A percentile compares a stretch with the other conserved stretches of the same genome.
Evolutionary conservation across 2,888 invertebrate genomes (phyloP).

Genomic region (Amphipyra berbera): DNA sequence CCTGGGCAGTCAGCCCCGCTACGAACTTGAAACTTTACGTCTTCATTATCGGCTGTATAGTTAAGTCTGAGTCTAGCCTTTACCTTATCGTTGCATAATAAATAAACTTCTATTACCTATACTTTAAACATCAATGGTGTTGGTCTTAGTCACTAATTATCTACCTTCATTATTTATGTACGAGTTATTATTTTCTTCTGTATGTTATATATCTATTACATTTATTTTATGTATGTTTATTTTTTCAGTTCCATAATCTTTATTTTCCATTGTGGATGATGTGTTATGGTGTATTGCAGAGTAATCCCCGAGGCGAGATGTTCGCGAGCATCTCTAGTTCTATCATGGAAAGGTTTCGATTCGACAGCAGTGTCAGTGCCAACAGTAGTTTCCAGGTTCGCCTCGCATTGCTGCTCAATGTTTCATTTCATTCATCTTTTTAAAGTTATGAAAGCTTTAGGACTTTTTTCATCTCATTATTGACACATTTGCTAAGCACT

Average conservation of each 20-base stretch:
- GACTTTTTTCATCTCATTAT: conserved; percentile 47
- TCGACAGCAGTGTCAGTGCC: conserved; percentile 93
- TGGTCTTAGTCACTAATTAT: background rate
- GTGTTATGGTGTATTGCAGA: conserved; percentile 89
- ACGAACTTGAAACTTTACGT: no score
- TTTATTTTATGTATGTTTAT: conserved; percentile 67
- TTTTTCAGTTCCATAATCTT: conserved; percentile 72
- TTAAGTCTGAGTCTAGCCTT: no score
- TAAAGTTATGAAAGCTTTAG: conserved; percentile 41
- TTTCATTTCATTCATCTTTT: conserved; percentile 67
- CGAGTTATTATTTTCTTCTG: conserved; percentile 17
- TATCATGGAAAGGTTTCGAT: conserved; percentile 94
- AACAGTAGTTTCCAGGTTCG: conserved; percentile 94
- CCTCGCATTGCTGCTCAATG: conserved; percentile 81
- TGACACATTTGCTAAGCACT: conserved; percentile 56
- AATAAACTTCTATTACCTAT: background rate
- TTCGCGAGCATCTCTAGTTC: conserved; percentile 95
- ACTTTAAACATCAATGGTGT: background rate
- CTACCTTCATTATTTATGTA: conserved; percentile 28
- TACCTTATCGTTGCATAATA: background rate
- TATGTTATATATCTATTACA: conserved; percentile 47
- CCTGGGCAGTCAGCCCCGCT: no score
- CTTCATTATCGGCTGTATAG: no score
- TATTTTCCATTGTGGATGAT: conserved; percentile 61
- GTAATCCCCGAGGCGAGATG: conserved; percentile 94